A percentile compares a stretch with the other conserved stretches of the same genome.
phyloP scores from a whole-genome alignment of 2,888 invertebrate genomes.

The Meiosimyza decipiens region DNA sequence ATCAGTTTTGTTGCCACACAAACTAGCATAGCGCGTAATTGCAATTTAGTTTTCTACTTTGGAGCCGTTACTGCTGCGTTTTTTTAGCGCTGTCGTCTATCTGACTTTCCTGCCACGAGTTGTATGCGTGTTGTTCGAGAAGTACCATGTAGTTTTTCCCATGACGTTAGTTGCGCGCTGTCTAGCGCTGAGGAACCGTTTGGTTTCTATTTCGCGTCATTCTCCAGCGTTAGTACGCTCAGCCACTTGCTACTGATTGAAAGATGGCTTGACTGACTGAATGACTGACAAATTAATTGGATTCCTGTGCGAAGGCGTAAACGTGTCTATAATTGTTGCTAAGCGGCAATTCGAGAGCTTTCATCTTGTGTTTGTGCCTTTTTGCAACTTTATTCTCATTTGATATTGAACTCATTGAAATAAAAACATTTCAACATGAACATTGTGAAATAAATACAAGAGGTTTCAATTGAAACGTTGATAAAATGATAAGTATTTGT shows the following conservation, averaged over 20 bases:
- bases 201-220: neutral
- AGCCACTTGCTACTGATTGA: conserved; percentile 37
- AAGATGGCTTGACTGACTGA: conserved; percentile 32
- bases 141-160: neutral
- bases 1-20: conserved; percentile 26
- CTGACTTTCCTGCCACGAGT: neutral
- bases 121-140: neutral
- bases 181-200: neutral
- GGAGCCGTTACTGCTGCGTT: conserved; percentile 5
- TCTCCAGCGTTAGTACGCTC: neutral
- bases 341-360: neutral
- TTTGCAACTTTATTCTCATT: conserved; percentile 5
- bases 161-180: neutral
- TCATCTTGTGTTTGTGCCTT: conserved; percentile 3
- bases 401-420: neutral
- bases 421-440: conserved; percentile 14
- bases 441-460: conserved; percentile 3
- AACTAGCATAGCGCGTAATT: conserved; percentile 48
- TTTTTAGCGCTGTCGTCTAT: conserved; percentile 6
- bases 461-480: neutral
- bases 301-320: conserved; percentile 45
- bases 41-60: conserved; percentile 58
- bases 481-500: neutral
- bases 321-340: conserved; percentile 40
- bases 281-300: conserved; percentile 51